Percentiles rank a stretch among this genome's conserved stretches.
These are phyloP conservation scores for Trinectes maculatus DNA, from an alignment of 2,113 vertebrate species.

Conservation along the genomic window DNA sequence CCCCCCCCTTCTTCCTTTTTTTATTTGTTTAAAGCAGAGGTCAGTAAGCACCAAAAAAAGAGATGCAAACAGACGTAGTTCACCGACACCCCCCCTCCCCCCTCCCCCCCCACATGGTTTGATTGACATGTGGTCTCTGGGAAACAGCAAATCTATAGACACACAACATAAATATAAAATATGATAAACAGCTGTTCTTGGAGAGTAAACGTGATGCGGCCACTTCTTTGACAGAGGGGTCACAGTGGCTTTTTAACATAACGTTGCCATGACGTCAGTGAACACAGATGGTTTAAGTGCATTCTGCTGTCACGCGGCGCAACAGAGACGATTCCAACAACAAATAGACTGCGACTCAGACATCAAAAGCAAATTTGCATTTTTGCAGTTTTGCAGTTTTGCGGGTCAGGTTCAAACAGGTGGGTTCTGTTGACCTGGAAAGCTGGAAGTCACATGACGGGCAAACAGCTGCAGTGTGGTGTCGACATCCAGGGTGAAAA, in stretches of 20 bases:
- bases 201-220: too few species aligned
- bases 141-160: too few species aligned
- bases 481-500: conserved; percentile 49
- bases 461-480: conserved; percentile 53
- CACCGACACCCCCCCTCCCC: too few species aligned
- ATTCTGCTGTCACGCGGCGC: not conserved
- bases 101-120: too few species aligned
- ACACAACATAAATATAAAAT: too few species aligned
- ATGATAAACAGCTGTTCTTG: too few species aligned
- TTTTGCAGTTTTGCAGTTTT: not conserved
- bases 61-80: too few species aligned
- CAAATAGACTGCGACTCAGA: conserved; percentile 35
- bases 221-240: too few species aligned
- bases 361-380: conserved; percentile 62
- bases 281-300: conserved; percentile 5
- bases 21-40: conserved; percentile 7
- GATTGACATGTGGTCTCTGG: too few species aligned
- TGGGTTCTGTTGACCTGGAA: conserved; percentile 59
- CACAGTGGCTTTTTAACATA: too few species aligned
- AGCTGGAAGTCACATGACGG: conserved; percentile 61
- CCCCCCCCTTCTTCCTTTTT: too few species aligned
- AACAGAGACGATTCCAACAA: conserved; percentile 10
- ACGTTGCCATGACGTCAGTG: not conserved
- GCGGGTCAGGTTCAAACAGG: conserved; percentile 1
- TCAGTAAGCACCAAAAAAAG: too few species aligned